Conservation (phyloP, 2,113 vertebrate species). For the Lota lota region DNA sequence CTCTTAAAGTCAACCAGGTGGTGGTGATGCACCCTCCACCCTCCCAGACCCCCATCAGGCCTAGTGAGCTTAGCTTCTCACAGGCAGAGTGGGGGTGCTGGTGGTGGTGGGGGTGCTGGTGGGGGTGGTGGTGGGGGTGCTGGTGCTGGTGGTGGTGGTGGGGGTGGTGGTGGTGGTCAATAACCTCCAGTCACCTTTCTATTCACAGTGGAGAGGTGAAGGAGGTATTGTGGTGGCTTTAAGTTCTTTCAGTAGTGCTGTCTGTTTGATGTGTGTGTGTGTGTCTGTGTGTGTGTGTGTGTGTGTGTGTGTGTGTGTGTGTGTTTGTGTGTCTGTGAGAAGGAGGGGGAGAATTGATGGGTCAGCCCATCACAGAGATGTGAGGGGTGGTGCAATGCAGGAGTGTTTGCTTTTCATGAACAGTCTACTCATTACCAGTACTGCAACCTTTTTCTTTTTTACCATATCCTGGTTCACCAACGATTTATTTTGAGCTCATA, state of each 20-base stretch:
- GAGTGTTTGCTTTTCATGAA: no score
- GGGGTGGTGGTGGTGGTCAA: constrained; percentile 44
- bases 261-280: constrained; percentile 47
- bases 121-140: no score
- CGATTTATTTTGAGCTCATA: neutral
- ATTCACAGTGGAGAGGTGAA: constrained; percentile 57
- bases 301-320: neutral
- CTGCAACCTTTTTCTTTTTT: no score
- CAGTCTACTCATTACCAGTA: no score
- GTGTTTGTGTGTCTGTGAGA: neutral
- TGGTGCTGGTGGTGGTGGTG: no score
- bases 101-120: no score
- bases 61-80: no score
- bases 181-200: constrained; percentile 66
- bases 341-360: constrained; percentile 35
- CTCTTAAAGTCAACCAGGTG: constrained; percentile 56
- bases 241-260: constrained; percentile 56
- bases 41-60: constrained; percentile 22
- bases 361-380: constrained; percentile 35
- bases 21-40: constrained; percentile 40
- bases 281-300: constrained; percentile 22
- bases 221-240: constrained; percentile 45
- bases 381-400: neutral
- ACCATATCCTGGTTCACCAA: no score
- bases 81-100: no score